These are phyloP conservation scores for Phalacrocorax aristotelis DNA, from an alignment of 2,113 vertebrate species.

Conservation along the genomic window DNA sequence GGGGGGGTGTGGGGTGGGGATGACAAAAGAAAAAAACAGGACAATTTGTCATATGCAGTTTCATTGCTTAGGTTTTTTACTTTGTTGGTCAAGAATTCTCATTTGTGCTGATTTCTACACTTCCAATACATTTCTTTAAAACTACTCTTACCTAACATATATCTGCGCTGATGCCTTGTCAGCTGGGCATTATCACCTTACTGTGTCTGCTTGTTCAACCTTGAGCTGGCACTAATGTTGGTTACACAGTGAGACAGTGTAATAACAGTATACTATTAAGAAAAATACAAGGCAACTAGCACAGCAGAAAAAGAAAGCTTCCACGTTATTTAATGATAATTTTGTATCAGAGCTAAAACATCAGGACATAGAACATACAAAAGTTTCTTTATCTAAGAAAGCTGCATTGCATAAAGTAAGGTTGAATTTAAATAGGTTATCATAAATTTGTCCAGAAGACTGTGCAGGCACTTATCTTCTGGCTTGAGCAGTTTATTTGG, in stretches of 20 bases:
- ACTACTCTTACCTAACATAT: not conserved
- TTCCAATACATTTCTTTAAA: not conserved
- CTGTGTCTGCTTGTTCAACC: not conserved
- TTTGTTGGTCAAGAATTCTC: not conserved
- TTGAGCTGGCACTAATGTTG: not conserved
- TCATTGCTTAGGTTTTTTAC: not conserved
- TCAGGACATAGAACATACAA: not conserved
- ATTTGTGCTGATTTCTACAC: not conserved
- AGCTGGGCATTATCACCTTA: not conserved
- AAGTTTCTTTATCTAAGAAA: not conserved
- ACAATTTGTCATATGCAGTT: not conserved
- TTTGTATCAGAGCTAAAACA: not conserved
- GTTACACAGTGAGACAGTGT: not conserved
- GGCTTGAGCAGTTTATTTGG: not conserved
- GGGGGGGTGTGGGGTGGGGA: rapidly evolving
- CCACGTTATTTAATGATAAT: not conserved
- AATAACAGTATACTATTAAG: not conserved
- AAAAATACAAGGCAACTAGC: not conserved
- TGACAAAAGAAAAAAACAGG: not conserved
- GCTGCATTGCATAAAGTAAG: not conserved
- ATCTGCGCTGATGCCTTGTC: not conserved
- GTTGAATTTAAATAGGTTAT: not conserved
- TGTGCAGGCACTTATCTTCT: not conserved
- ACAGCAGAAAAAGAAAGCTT: not conserved
- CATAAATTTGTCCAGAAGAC: not conserved